Conservation (phyloP, 2,888 invertebrate species). For the Metopia argyrocephala region DNA sequence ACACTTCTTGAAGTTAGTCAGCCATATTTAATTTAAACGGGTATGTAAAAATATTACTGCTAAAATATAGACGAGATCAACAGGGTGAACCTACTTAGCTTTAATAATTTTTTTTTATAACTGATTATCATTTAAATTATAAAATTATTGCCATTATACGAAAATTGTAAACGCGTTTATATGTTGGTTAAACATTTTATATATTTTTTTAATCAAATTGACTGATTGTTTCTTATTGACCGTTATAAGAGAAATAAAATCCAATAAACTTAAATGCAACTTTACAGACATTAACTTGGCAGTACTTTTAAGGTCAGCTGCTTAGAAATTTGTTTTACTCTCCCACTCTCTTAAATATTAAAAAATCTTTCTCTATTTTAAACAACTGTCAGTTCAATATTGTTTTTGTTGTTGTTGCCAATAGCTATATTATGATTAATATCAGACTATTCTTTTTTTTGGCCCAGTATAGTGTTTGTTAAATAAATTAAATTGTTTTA, state of each 20-base stretch:
- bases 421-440: slow-evolving; percentile 48
- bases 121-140: no score
- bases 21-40: no score
- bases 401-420: slow-evolving; percentile 41
- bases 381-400: slow-evolving; percentile 4
- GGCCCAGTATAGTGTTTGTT: slow-evolving; percentile 15
- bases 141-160: no score
- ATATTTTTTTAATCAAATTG: background rate
- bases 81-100: no score
- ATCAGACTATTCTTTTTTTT: slow-evolving; percentile 46
- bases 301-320: slow-evolving; percentile 27
- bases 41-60: no score
- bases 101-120: no score
- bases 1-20: no score
- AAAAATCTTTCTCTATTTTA: slow-evolving; percentile 2
- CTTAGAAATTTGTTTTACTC: no score
- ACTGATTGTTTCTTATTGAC: background rate
- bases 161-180: no score
- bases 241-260: background rate
- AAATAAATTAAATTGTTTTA: slow-evolving; percentile 16
- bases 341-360: slow-evolving; percentile 10
- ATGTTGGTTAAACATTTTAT: no score
- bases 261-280: background rate
- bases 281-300: slow-evolving; percentile 17
- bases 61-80: no score